Percentiles rank a stretch among this genome's conserved stretches.
phyloP scores from a whole-genome alignment of 2,888 invertebrate species.

The Miltochrista miniata region DNA sequence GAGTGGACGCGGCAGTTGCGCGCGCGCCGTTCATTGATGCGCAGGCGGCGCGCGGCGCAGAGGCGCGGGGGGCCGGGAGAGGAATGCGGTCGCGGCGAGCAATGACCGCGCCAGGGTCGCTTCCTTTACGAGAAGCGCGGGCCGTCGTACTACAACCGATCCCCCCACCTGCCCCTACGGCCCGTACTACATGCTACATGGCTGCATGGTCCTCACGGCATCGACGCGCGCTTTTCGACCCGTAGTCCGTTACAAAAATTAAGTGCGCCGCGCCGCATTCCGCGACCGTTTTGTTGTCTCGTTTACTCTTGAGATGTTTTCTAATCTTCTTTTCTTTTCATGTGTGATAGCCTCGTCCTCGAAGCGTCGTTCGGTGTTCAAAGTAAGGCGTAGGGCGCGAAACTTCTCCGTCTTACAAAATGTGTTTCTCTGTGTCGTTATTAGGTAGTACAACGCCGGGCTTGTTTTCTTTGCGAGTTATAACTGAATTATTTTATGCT shows the following conservation, averaged over 20 bases:
- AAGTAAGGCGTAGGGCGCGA: slow-evolving; percentile 49
- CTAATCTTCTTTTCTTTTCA: slow-evolving; percentile 33
- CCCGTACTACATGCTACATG: slow-evolving; percentile 76
- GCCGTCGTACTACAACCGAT: slow-evolving; percentile 78
- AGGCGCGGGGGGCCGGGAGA: slow-evolving; percentile 62
- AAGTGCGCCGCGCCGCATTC: slow-evolving; percentile 81
- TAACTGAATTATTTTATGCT: background rate
- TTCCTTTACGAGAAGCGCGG: slow-evolving; percentile 82
- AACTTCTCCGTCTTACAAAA: slow-evolving; percentile 33
- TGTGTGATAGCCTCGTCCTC: slow-evolving; percentile 29
- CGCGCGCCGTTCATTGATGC: slow-evolving; percentile 81
- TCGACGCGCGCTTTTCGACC: slow-evolving; percentile 78
- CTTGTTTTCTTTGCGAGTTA: background rate
- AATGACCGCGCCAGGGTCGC: slow-evolving; percentile 84
- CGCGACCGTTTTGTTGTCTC: slow-evolving; percentile 65
- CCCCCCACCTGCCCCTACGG: slow-evolving; percentile 53
- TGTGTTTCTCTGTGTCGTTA: slow-evolving; percentile 30
- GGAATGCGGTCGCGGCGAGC: slow-evolving; percentile 82
- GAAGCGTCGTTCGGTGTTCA: slow-evolving; percentile 29
- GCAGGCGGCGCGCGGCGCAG: slow-evolving; percentile 73
- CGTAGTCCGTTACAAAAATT: slow-evolving; percentile 82
- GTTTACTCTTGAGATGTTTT: slow-evolving; percentile 49
- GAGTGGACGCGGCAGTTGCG: slow-evolving; percentile 65
- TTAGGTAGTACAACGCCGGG: background rate
- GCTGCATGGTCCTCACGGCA: slow-evolving; percentile 63